phyloP scores from a whole-genome alignment of 2,888 invertebrate genomes.

The Meloe dianella region DNA sequence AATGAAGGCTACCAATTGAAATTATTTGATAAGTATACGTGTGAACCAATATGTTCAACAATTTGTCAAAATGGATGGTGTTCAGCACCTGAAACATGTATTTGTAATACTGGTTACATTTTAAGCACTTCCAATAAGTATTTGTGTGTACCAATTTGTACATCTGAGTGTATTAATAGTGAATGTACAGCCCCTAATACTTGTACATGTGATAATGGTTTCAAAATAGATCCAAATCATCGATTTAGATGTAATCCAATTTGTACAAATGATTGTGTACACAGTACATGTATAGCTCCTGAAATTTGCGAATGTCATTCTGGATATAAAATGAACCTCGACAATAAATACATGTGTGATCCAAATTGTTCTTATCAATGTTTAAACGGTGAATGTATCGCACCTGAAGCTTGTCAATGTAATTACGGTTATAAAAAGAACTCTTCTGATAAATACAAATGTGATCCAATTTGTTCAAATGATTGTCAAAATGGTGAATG shows the following conservation, averaged over 20 bases:
- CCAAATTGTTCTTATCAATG: constrained; percentile 36
- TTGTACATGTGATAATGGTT: no score
- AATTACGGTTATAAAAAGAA: constrained; percentile 30
- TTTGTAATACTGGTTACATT: no score
- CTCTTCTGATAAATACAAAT: constrained; percentile 28
- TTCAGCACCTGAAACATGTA: constrained; percentile 9
- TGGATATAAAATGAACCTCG: constrained; percentile 29
- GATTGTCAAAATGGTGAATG: constrained; percentile 36
- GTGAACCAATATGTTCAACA: no score
- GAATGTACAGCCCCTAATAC: no score
- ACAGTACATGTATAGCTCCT: background rate
- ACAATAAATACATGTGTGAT: constrained; percentile 33
- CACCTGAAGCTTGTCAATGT: constrained; percentile 47
- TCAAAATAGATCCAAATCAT: no score
- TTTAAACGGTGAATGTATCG: constrained; percentile 23
- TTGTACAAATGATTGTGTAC: no score
- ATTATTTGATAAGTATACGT: no score
- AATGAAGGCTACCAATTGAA: no score
- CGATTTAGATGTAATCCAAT: no score
- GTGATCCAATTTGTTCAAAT: constrained; percentile 36
- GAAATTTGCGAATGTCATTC: constrained; percentile 48
- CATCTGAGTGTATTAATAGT: no score
- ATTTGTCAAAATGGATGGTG: constrained; percentile 8
- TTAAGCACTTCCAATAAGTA: no score
- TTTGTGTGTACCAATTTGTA: no score